Evolutionary conservation across 2,888 invertebrate species (phyloP).

Genomic region (Tethea ocularis): DNA sequence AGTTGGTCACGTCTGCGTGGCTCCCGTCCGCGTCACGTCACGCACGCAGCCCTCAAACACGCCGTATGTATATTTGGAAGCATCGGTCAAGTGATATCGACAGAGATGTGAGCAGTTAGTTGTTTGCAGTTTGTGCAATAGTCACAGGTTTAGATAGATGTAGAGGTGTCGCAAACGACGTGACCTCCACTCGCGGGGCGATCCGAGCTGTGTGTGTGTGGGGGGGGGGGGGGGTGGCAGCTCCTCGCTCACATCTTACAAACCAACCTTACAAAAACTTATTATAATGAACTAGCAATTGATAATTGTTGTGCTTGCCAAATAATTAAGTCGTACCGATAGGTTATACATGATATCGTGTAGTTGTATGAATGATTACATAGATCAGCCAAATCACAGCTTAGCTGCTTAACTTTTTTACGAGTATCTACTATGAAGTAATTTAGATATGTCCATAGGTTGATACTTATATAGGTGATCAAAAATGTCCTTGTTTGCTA

Average conservation of each 20-base stretch:
- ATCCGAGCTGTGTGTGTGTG: too few species aligned
- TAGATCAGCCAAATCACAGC: not conserved
- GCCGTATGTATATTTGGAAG: too few species aligned
- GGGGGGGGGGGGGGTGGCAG: too few species aligned
- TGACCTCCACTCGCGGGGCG: not conserved
- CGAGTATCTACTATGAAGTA: not conserved
- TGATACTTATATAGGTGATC: too few species aligned
- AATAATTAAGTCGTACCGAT: too few species aligned
- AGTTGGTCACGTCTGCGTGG: too few species aligned
- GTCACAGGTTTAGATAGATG: not conserved
- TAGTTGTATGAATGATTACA: too few species aligned
- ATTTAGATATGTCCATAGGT: too few species aligned
- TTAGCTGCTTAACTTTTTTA: not conserved
- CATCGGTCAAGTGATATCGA: not conserved
- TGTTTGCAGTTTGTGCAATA: not conserved
- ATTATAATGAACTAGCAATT: not conserved
- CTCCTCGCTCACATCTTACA: too few species aligned
- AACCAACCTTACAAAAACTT: not conserved
- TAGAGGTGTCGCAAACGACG: not conserved
- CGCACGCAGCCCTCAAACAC: too few species aligned
- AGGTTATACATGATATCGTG: too few species aligned
- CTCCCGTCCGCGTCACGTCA: too few species aligned
- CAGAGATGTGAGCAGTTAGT: not conserved
- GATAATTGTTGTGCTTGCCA: not conserved
- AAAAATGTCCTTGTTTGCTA: not conserved